A percentile compares a stretch with the other conserved stretches of the same genome.
phyloP scores from a whole-genome alignment of 2,797 vertebrate species.

The Hydrolagus colliei region DNA sequence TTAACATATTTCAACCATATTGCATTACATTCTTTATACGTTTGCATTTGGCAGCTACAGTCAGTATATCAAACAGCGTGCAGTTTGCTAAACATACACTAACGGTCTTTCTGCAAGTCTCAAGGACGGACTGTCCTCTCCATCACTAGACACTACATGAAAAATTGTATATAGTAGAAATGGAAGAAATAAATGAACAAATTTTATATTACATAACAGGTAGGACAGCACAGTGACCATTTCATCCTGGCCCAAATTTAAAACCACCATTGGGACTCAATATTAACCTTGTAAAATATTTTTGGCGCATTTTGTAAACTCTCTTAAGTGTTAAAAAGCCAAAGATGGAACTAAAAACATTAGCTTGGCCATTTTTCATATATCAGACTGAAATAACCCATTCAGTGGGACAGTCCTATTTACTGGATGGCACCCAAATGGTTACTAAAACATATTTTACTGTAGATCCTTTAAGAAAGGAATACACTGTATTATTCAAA shows the following conservation, averaged over 20 bases:
- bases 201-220: slow-evolving; percentile 52
- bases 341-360: slow-evolving; percentile 54
- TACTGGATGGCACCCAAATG: slow-evolving; percentile 53
- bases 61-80: neutral
- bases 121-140: slow-evolving; percentile 13
- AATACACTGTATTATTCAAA: slow-evolving; percentile 30
- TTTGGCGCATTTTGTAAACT: slow-evolving; percentile 46
- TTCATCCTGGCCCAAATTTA: slow-evolving; percentile 56
- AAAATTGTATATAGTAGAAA: neutral
- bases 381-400: slow-evolving; percentile 49
- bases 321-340: slow-evolving; percentile 47
- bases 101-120: slow-evolving; percentile 4
- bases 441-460: slow-evolving; percentile 53
- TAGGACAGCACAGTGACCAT: slow-evolving; percentile 49
- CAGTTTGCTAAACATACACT: slow-evolving; percentile 1
- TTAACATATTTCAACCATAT: neutral
- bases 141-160: neutral
- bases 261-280: slow-evolving; percentile 52
- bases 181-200: slow-evolving; percentile 50
- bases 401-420: slow-evolving; percentile 53
- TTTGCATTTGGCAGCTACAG: slow-evolving; percentile 2
- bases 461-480: slow-evolving; percentile 44
- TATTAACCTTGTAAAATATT: slow-evolving; percentile 49
- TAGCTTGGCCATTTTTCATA: slow-evolving; percentile 52
- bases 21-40: neutral